Percentiles rank a stretch among this genome's conserved stretches.
Conservation (phyloP, 2,113 vertebrate genomes). For the Propithecus coquereli region DNA sequence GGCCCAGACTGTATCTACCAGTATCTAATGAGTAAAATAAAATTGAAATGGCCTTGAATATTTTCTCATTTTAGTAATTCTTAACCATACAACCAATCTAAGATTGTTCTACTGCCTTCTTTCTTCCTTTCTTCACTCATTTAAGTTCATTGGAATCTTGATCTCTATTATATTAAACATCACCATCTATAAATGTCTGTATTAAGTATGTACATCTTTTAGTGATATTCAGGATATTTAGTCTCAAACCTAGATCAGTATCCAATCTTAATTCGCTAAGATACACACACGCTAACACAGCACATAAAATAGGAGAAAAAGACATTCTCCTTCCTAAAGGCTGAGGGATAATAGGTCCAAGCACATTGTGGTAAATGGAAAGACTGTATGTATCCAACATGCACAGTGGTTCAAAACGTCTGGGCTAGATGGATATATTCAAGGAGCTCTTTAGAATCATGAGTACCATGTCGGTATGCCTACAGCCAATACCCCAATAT, state of each 20-base stretch:
- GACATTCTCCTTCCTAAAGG: background rate
- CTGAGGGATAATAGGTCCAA: background rate
- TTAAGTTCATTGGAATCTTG: background rate
- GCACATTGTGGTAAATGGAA: background rate
- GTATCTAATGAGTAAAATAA: conserved; percentile 85
- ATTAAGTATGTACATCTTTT: background rate
- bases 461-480: conserved; percentile 75
- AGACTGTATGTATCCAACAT: background rate
- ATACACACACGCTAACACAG: background rate
- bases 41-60: conserved; percentile 39
- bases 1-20: conserved; percentile 99
- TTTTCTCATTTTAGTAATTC: conserved; percentile 46
- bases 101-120: background rate
- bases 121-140: background rate
- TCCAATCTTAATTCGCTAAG: conserved; percentile 13
- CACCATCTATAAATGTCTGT: background rate
- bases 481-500: conserved; percentile 52
- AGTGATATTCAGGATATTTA: background rate
- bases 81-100: background rate
- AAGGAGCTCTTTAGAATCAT: background rate
- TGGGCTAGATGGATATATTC: background rate
- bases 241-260: background rate
- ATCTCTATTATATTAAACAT: background rate
- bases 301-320: conserved; percentile 9
- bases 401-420: background rate